Base-by-base conservation (phyloP, 2,797 vertebrate species). In the Adelosebastes latens region DNA sequence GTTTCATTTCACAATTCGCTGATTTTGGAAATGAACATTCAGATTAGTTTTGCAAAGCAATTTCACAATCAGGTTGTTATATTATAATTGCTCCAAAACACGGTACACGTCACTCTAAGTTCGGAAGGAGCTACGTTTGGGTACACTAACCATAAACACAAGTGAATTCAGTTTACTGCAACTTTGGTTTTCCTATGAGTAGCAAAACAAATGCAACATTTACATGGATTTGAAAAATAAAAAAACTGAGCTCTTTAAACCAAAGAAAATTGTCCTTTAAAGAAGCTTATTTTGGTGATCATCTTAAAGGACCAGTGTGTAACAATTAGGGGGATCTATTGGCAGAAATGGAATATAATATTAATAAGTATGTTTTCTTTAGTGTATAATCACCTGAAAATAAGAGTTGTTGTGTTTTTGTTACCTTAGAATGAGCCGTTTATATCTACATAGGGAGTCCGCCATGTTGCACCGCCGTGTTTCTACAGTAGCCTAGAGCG, bases 1-100 rank as follows among this genome's bases (percentile, higher is more conserved):
- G 31, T 69, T 72, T 77, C 0, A 79, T 87, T 84, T 75, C 68
- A 72, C 79, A 81, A 53, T 49, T 36, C 3, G 2, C 11, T 70
- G 61, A 59, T 75, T 72, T 76, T 42, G 7, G 20, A 64, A 79
- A 83, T 74, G 2, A 67, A 63, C 27, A 29, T 29, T 42, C 11
- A 29, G 2, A 68, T 69, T 69, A n/a, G 13, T 74, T 67, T 53
- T 31, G 9, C 24, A 46, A 55, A 58, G 14, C 20, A 59, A 31
- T 31, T n/a, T 12, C 31, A 25, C 20, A 52, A 60, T 18, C 22
- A 67, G 14, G 22, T 13, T 3, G 2, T 62, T 31, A 39, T 39
- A 16, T 5, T 18, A 25, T 22, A 66, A 77, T 53, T 24, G 6
- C 53, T 66, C n/a, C 6, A 6, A 7, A 32, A 66, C 25, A 18